Conservation (phyloP, 2,797 vertebrate genomes). For the Crocidura indochinensis region DNA sequence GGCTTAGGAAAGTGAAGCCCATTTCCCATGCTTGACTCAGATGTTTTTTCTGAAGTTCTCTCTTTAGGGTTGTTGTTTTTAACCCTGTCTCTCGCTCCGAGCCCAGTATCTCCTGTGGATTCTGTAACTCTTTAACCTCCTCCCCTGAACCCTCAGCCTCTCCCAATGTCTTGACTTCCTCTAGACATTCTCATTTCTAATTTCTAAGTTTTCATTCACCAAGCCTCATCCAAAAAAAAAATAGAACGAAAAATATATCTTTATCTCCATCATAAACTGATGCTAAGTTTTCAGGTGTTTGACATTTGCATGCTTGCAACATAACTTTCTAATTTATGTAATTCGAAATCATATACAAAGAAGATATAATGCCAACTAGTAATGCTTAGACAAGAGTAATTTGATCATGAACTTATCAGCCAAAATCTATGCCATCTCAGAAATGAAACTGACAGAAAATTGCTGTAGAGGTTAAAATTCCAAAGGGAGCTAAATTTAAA, state of each 20-base stretch:
- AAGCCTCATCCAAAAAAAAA: too few species aligned
- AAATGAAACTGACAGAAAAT: not conserved
- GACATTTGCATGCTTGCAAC: not conserved
- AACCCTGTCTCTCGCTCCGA: too few species aligned
- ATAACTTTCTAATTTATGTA: not conserved
- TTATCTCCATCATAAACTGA: not conserved
- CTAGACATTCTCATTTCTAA: too few species aligned
- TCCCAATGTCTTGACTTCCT: too few species aligned
- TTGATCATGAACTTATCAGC: slow-evolving; percentile 4
- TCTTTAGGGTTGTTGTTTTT: too few species aligned
- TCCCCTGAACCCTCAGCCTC: too few species aligned
- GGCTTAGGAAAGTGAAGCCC: too few species aligned
- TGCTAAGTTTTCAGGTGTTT: not conserved
- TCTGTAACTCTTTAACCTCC: too few species aligned
- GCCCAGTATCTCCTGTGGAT: too few species aligned
- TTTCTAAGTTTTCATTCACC: too few species aligned
- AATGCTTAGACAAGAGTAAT: not conserved
- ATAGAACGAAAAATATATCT: not conserved
- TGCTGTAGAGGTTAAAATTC: not conserved
- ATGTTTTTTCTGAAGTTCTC: too few species aligned
- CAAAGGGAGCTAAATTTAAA: not conserved
- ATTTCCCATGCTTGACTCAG: too few species aligned
- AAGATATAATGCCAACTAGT: not conserved
- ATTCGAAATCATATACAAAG: not conserved
- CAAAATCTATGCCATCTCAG: not conserved